Conservation (phyloP, 2,797 vertebrate genomes). For the Argya squamiceps region DNA sequence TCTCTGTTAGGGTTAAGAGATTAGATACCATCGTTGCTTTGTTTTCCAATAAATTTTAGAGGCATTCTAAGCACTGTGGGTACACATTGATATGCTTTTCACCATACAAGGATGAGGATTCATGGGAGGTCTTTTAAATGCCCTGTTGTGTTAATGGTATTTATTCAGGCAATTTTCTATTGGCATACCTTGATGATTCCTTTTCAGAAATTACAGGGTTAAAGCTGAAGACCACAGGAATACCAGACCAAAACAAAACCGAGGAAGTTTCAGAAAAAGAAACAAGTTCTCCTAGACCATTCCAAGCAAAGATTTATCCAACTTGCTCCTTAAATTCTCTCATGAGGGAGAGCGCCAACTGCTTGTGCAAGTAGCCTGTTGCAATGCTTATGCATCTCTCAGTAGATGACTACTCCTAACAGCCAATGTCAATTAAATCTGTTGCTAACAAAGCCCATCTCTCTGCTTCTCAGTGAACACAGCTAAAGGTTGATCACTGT, state of each 20-base stretch:
- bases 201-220: not conserved
- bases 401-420: not conserved
- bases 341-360: rapidly evolving
- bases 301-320: not conserved
- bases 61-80: not conserved
- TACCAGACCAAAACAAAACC: not conserved
- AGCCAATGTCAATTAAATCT: not conserved
- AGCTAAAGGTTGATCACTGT: not conserved
- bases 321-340: not conserved
- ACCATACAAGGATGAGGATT: not conserved
- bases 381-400: not conserved
- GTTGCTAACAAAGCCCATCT: not conserved
- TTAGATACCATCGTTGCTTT: not conserved
- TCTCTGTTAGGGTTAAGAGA: slow-evolving; percentile 13
- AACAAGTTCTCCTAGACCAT: not conserved
- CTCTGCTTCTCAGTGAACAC: not conserved
- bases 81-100: not conserved
- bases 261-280: not conserved
- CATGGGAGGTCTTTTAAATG: slow-evolving; percentile 21
- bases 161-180: not conserved
- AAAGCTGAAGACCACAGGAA: not conserved
- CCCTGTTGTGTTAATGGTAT: not conserved
- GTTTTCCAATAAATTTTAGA: slow-evolving; percentile 15
- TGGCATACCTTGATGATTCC: not conserved
- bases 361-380: not conserved